A percentile compares a stretch with the other conserved stretches of the same genome.
Conservation (phyloP, 1,140 invertebrate genomes). For the Solenopsis invicta region DNA sequence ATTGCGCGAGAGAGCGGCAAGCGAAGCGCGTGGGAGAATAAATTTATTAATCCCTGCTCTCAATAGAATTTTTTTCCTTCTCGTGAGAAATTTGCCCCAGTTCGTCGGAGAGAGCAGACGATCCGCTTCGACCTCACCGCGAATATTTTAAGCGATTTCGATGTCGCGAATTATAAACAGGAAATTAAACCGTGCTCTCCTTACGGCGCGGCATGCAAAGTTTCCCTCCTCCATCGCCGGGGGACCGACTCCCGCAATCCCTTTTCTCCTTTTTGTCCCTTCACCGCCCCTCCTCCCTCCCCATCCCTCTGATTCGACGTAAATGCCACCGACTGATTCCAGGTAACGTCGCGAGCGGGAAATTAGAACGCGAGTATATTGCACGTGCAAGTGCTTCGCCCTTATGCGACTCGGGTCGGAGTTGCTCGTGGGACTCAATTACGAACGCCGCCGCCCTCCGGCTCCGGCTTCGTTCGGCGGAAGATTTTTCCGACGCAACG, state of each 20-base stretch:
- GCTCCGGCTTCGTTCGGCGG: conserved; percentile 3
- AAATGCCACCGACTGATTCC: conserved; percentile 50
- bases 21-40: not conserved
- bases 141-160: conserved; percentile 40
- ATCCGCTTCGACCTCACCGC: not conserved
- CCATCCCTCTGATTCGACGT: conserved; percentile 19
- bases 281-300: not conserved
- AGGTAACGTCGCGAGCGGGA: conserved; percentile 32
- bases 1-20: not conserved
- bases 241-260: not conserved
- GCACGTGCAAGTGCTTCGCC: conserved; percentile 41
- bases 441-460: conserved; percentile 29
- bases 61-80: not conserved
- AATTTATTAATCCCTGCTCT: not conserved
- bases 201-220: conserved; percentile 25
- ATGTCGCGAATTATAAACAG: conserved; percentile 64
- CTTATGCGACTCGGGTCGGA: conserved; percentile 21
- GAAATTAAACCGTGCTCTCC: conserved; percentile 46
- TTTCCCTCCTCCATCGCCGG: conserved; percentile 3
- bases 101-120: not conserved
- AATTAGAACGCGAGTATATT: conserved; percentile 58
- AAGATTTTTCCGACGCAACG: conserved; percentile 49
- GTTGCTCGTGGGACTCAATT: conserved; percentile 53
- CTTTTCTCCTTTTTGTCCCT: conserved; percentile 7
- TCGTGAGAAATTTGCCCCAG: conserved; percentile 2